Base-by-base conservation (phyloP, 2,888 invertebrate genomes). In the Lasioglossum vierecki region DNA sequence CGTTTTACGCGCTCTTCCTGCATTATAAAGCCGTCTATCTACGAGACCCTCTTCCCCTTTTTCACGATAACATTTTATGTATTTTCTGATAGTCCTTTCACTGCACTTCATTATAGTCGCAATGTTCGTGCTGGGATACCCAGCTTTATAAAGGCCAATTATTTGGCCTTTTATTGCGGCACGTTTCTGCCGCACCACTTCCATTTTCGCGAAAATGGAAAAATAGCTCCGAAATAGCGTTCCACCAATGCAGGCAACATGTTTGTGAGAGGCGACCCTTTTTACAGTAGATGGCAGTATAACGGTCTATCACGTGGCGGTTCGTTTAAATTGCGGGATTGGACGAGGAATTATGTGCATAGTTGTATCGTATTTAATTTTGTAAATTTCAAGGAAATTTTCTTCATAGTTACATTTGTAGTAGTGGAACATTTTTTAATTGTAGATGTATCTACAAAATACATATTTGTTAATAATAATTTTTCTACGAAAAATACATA, bases 141-240 rank as follows among this genome's bases (percentile, higher is more conserved):
- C 70, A 41, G 70, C 70, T 39, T 70, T 70, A 26, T 70, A 70
- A 70, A 70, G 70, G 41, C 70, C 70, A n/a, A 70, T 70, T 70
- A 70, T 70, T 70, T 70, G 70, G 11, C 70, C 70, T 70, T 70
- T 70, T 41, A 70, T 70, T 70, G 70, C 70, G 41, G 70, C 70
- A 70, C 70, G 70, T 41, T 70, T 70, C 13, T 70, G 70, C 70
- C 70, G 70, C 41, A 70, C 70, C n/a, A 70, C 70, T 70, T 70
- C 70, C 70, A 70, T 70, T 70, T 70, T 63, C 13, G 70, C 70
- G 41, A 70, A 70, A 70, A 70, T 70, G 70, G 70, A 70, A 70
- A 70, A 70, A 70, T 70, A 70, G 41, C n/a, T 70, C 70, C 41
- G 49, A 74, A 74, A 73, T 84, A 84, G 0, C 70, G 70, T 70